Evolutionary conservation across 1,140 invertebrate species (phyloP).

Genomic region (Dreissena rostriformis): DNA sequence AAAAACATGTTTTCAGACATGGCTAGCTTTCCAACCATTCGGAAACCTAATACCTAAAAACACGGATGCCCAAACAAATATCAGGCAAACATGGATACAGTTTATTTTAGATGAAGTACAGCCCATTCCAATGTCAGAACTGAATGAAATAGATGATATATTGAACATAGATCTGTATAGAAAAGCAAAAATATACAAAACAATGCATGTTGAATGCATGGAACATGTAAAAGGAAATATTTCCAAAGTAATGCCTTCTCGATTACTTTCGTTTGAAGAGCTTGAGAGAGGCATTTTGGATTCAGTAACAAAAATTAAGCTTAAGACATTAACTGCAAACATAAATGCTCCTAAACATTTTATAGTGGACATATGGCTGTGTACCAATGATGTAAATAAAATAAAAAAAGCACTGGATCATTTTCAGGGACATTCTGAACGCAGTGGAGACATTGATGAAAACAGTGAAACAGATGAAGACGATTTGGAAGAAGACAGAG

Average conservation of each 20-base stretch:
- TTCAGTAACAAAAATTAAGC: no score
- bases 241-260: no score
- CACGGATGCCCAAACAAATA: background rate
- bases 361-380: no score
- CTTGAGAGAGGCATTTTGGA: no score
- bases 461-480: constrained; percentile 23
- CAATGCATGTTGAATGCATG: background rate
- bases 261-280: no score
- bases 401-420: background rate
- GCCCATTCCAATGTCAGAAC: background rate
- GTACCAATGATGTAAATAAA: background rate
- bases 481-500: constrained; percentile 51
- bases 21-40: background rate
- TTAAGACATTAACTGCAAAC: no score
- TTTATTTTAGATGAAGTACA: background rate
- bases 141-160: background rate
- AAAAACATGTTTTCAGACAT: background rate
- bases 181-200: constrained; percentile 1
- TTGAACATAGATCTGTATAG: background rate
- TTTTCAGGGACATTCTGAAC: background rate
- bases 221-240: no score
- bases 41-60: background rate
- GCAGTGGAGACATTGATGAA: constrained; percentile 19
- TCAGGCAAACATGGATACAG: background rate
- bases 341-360: no score